Conservation (phyloP, 2,888 invertebrate genomes). For the Pyralis farinalis region DNA sequence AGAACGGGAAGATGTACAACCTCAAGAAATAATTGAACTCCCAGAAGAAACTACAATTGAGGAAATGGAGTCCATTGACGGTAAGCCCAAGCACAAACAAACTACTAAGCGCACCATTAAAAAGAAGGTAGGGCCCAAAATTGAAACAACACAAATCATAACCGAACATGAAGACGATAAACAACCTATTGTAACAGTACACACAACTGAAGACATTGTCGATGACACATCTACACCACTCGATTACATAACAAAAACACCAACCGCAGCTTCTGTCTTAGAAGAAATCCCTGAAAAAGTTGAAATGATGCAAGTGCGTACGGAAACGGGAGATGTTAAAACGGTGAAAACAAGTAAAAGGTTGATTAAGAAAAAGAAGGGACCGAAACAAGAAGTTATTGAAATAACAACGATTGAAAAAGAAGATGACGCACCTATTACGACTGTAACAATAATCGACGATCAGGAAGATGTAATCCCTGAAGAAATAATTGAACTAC, state of each 20-base stretch:
- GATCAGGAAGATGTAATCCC: too few relatives aligned
- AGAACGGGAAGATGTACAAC: constrained; percentile 13
- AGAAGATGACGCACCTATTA: constrained; percentile 23
- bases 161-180: constrained; percentile 22
- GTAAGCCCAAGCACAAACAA: constrained; percentile 18
- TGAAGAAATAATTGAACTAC: too few relatives aligned
- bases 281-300: constrained; percentile 40
- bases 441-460: constrained; percentile 26
- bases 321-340: constrained; percentile 32
- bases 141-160: constrained; percentile 15
- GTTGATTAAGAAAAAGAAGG: constrained; percentile 23
- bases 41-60: constrained; percentile 15
- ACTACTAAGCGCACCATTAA: constrained; percentile 23
- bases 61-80: constrained; percentile 14
- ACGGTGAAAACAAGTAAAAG: constrained; percentile 32
- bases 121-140: constrained; percentile 18
- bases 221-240: constrained; percentile 50
- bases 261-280: constrained; percentile 31
- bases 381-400: constrained; percentile 27
- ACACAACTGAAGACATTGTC: constrained; percentile 46
- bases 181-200: constrained; percentile 26
- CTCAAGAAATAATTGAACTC: constrained; percentile 26
- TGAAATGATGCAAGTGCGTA: constrained; percentile 23
- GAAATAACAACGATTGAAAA: constrained; percentile 22
- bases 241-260: constrained; percentile 43